Conservation (phyloP, 2,797 vertebrate genomes). For the Clarias pachynema region DNA sequence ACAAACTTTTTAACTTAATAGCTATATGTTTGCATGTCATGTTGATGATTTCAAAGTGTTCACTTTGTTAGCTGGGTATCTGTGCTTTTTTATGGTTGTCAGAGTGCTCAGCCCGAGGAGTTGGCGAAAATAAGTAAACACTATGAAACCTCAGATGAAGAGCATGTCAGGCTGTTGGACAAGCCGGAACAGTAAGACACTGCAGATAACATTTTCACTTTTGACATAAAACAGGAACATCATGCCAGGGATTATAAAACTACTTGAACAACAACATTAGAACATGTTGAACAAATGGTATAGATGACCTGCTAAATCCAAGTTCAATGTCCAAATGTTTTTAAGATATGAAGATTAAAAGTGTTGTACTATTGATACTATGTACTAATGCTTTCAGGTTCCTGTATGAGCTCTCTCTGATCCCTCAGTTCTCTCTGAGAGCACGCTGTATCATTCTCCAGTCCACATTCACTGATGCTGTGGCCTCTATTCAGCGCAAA, state of each 20-base stretch:
- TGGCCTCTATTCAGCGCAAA: slow-evolving; percentile 81
- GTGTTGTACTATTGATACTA: neutral
- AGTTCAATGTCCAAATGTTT: neutral
- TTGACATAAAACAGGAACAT: neutral
- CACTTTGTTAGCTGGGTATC: slow-evolving; percentile 17
- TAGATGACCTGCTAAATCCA: neutral
- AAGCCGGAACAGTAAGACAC: slow-evolving; percentile 95
- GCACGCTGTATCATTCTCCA: slow-evolving; percentile 92
- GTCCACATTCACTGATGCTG: slow-evolving; percentile 83
- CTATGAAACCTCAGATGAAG: slow-evolving; percentile 85
- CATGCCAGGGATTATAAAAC: neutral
- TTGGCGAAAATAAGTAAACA: slow-evolving; percentile 87
- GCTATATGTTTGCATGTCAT: neutral
- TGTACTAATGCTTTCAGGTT: slow-evolving; percentile 76
- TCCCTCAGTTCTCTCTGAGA: slow-evolving; percentile 89
- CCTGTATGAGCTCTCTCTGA: slow-evolving; percentile 92
- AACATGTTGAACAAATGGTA: too few relatives aligned
- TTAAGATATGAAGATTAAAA: neutral
- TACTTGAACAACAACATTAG: neutral
- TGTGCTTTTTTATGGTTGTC: slow-evolving; percentile 51
- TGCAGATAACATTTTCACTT: slow-evolving; percentile 17
- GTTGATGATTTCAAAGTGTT: slow-evolving; percentile 4
- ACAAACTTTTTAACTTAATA: neutral
- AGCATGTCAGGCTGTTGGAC: slow-evolving; percentile 90
- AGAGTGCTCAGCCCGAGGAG: slow-evolving; percentile 94